Base-by-base conservation (phyloP, 2,888 invertebrate species). In the Epicampocera succincta region DNA sequence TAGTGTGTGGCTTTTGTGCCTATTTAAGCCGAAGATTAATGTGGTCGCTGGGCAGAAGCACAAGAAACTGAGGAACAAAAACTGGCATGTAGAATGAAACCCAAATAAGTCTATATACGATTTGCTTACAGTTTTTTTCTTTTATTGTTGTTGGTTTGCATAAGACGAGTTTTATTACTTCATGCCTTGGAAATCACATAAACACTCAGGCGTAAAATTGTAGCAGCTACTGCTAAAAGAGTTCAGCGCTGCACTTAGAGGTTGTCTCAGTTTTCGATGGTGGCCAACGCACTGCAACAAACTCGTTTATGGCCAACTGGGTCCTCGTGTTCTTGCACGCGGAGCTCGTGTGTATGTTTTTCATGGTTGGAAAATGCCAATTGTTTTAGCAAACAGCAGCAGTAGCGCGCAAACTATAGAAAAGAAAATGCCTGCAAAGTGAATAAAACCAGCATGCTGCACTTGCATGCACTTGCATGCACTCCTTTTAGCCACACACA, bases 181-280 rank as follows among this genome's bases (percentile, higher is more conserved):
- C 40, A 66, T 61, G 33, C 50, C 66, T 38, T 33, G 50, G 4
- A 58, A 56, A 48, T 40, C 15, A 29, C 25, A 66, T 33, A 48
- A 75, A 68, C 76, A 69, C 44, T 46, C 17, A 15, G n/a, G 61
- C 3, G 54, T 12, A 48, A 61, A 76, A 76, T 72, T 71, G 21
- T 63, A 38, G 58, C 38, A 76, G 71, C 52, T 29, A 25, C 25
- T 44, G 9, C 3, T 46, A 58, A 50, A 60, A 61, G 52, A 13
- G 29, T 46, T 69, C 25, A 46, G n/a, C 73, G 17, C 25, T 52
- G 38, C 17, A 52, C 50, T 73, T 73, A 60, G 52, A n/a, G 58
- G 42, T 58, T 60, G 60, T 52, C n/a, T 19, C 78, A 65, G 50
- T 50, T 66, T 44, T 21, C 42, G 60, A 65, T 48, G 46, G 19